Evolutionary conservation across 2,797 vertebrate species (phyloP).

Genomic region (Psittacula echo): DNA sequence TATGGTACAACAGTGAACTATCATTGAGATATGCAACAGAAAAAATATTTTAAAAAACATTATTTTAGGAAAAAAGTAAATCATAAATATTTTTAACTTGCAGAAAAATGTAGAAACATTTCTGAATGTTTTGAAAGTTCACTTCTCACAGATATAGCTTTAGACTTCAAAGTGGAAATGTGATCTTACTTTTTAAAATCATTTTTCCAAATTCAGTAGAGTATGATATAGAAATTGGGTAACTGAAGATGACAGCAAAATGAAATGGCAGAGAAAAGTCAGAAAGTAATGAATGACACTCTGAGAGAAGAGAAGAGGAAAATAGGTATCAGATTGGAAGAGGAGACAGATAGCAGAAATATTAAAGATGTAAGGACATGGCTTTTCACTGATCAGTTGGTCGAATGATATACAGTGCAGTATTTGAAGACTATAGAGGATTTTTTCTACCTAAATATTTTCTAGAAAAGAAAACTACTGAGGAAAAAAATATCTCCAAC

Average conservation of each 20-base stretch:
- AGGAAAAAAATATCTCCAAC: not conserved
- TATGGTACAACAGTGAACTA: not conserved
- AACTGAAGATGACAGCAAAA: not conserved
- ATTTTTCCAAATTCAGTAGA: not conserved
- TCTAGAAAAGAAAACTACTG: not conserved
- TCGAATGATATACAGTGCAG: not conserved
- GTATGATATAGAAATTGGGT: not conserved
- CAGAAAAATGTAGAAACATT: not conserved
- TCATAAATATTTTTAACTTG: not conserved
- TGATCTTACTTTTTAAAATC: not conserved
- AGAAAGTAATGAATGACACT: not conserved
- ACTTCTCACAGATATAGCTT: not conserved
- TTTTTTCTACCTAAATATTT: not conserved
- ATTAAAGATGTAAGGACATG: not conserved
- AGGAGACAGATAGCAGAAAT: not conserved
- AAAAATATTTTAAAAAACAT: not conserved
- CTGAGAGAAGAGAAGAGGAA: not conserved
- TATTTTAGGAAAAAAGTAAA: not conserved
- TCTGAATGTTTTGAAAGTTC: not conserved
- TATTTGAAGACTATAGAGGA: not conserved
- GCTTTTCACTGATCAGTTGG: not conserved
- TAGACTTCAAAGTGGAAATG: not conserved
- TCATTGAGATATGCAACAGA: not conserved
- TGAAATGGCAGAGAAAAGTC: not conserved
- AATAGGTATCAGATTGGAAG: not conserved